Evolutionary conservation across 1,140 invertebrate genomes (phyloP).

Genomic region (Coptotermes formosanus): DNA sequence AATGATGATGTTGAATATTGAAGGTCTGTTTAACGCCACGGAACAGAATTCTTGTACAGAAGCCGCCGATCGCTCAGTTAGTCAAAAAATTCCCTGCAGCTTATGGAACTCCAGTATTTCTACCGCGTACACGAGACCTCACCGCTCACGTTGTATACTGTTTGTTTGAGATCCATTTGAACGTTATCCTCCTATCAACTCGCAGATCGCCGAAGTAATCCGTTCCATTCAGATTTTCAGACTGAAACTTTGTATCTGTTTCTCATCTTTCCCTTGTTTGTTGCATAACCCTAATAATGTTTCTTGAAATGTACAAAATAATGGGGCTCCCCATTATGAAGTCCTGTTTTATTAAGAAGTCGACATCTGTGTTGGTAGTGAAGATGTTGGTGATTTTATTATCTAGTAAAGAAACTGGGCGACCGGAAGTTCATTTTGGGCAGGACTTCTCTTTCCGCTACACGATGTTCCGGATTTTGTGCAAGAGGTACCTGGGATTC

Average conservation of each 20-base stretch:
- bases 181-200: not conserved
- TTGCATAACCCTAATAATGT: not conserved
- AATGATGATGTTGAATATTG: not conserved
- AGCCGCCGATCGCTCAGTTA: not conserved
- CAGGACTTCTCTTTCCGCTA: too few relatives aligned
- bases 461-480: too few relatives aligned
- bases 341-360: not conserved
- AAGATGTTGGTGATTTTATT: too few relatives aligned
- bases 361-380: too few relatives aligned
- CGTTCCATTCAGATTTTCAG: not conserved
- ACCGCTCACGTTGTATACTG: not conserved
- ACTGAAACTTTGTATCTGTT: not conserved
- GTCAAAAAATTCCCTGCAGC: not conserved
- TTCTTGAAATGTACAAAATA: not conserved
- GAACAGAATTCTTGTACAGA: not conserved
- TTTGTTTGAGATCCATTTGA: not conserved
- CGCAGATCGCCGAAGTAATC: not conserved
- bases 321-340: not conserved
- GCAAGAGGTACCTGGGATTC: too few relatives aligned
- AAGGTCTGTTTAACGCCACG: too few relatives aligned
- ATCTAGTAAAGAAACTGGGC: too few relatives aligned
- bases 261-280: not conserved
- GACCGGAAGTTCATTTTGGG: too few relatives aligned
- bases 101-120: not conserved
- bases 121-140: not conserved